Percentiles rank a stretch among this genome's conserved stretches.
These are phyloP conservation scores for Salminus brasiliensis DNA, from an alignment of 2,113 vertebrate species.

Conservation along the genomic window DNA sequence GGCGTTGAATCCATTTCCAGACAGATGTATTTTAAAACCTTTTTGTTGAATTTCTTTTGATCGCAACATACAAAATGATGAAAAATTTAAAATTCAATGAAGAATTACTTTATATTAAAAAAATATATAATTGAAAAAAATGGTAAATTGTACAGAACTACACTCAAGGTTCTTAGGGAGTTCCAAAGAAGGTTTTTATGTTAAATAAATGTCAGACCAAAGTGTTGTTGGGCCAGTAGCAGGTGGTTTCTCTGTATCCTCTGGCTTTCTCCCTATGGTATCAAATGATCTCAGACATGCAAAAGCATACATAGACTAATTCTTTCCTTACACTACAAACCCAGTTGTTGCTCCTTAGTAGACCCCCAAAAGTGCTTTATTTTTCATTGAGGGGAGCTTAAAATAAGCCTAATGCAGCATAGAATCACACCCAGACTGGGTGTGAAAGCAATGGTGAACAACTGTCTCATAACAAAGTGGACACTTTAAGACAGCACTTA, in stretches of 20 bases:
- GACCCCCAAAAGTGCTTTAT: background rate
- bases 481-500: background rate
- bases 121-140: too few species aligned
- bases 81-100: too few species aligned
- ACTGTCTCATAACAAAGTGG: slow-evolving; percentile 17
- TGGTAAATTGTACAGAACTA: too few species aligned
- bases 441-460: background rate
- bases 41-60: too few species aligned
- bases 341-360: background rate
- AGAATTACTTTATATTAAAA: too few species aligned
- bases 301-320: background rate
- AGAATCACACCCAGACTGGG: background rate
- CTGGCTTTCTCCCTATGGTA: background rate
- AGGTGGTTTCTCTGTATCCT: background rate
- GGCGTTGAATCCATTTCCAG: too few species aligned
- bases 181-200: background rate
- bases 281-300: background rate
- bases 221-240: background rate
- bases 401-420: background rate
- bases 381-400: background rate
- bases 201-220: background rate
- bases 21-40: too few species aligned
- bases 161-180: background rate
- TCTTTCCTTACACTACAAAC: background rate
- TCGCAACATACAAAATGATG: too few species aligned